A percentile compares a stretch with the other conserved stretches of the same genome.
These are phyloP conservation scores for Salticus scenicus DNA, from an alignment of 2,888 invertebrate species.

Conservation along the genomic window DNA sequence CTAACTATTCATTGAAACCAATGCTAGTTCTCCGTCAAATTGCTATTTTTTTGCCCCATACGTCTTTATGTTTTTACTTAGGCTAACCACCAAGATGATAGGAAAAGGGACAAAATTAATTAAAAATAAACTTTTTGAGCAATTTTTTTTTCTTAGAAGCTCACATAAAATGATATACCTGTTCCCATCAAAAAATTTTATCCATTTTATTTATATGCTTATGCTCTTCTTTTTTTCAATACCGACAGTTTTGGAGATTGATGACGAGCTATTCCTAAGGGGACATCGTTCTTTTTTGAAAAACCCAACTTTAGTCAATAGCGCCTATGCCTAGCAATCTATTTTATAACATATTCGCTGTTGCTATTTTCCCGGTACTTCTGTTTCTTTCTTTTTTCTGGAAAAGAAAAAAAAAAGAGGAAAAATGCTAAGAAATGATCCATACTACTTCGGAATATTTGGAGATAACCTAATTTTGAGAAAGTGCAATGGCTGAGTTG, in stretches of 20 bases:
- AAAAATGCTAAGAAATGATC: background rate
- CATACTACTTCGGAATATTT: constrained; percentile 28
- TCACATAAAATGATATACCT: background rate
- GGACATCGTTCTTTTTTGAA: constrained; percentile 34
- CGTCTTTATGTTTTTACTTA: too few relatives aligned
- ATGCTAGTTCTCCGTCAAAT: too few relatives aligned
- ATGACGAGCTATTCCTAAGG: constrained; percentile 45
- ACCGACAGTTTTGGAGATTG: constrained; percentile 58
- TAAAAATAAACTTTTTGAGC: too few relatives aligned
- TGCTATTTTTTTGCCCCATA: too few relatives aligned
- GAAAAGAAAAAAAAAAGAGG: background rate
- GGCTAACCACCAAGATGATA: too few relatives aligned
- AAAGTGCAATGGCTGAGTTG: constrained; percentile 27
- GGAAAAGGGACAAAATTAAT: too few relatives aligned
- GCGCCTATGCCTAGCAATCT: constrained; percentile 58
- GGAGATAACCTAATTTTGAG: constrained; percentile 58
- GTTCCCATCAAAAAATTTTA: background rate
- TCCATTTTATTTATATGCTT: constrained; percentile 45
- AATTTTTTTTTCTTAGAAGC: too few relatives aligned
- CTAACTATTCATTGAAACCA: too few relatives aligned
- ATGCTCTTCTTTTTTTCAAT: constrained; percentile 19
- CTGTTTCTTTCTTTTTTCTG: too few relatives aligned
- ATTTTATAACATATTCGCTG: constrained; percentile 62
- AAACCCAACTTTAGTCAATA: constrained; percentile 39
- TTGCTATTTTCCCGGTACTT: background rate